A percentile compares a stretch with the other conserved stretches of the same genome.
These are phyloP conservation scores for Myodes glareolus DNA, from an alignment of 2,113 vertebrate species.

Conservation along the genomic window DNA sequence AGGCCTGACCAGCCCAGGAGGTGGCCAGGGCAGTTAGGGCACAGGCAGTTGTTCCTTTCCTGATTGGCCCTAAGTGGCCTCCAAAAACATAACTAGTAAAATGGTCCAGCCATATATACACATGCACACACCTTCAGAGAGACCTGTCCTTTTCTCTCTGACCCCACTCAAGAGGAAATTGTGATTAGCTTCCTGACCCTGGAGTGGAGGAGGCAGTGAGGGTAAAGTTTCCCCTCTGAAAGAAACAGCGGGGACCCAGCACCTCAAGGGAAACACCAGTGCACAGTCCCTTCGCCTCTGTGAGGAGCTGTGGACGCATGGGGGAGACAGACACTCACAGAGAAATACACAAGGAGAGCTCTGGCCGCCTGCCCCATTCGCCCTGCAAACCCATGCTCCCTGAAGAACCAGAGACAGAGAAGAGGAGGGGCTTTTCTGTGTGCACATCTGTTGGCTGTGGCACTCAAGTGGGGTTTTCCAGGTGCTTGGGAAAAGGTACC, in stretches of 20 bases:
- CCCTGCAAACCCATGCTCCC: not conserved
- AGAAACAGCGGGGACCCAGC: not conserved
- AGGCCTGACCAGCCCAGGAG: not conserved
- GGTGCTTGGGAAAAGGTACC: not conserved
- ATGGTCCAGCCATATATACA: not conserved
- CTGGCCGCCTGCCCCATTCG: not conserved
- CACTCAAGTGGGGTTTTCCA: constrained; percentile 30
- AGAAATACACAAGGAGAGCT: not conserved
- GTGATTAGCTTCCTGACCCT: not conserved
- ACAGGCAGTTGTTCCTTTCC: not conserved
- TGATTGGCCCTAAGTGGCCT: not conserved
- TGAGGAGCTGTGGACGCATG: constrained; percentile 61
- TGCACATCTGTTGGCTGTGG: not conserved
- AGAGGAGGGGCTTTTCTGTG: accelerated
- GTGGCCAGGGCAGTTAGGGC: not conserved
- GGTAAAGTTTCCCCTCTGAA: not conserved
- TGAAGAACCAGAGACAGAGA: not conserved
- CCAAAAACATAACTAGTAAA: not conserved
- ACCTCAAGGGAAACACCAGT: not conserved
- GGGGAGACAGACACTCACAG: constrained; percentile 78
- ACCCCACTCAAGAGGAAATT: not conserved
- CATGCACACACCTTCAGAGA: not conserved
- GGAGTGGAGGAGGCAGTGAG: not conserved
- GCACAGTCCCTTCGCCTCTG: not conserved
- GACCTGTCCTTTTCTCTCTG: not conserved